Conservation (phyloP, 2,113 vertebrate species). For the Pollachius pollachius region DNA sequence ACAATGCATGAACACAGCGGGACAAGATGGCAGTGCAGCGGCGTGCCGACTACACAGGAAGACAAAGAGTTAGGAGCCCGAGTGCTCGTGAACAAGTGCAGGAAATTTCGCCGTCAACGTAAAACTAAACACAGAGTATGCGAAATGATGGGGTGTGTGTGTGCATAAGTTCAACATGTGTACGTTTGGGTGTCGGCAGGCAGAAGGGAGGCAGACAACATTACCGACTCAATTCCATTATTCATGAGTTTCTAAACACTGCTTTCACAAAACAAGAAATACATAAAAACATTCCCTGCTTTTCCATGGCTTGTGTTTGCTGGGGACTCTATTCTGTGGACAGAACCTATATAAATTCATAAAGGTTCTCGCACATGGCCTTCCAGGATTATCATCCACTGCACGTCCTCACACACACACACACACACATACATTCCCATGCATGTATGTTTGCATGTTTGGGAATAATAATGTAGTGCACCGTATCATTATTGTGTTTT, state of each 20-base stretch:
- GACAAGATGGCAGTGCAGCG: conserved; percentile 29
- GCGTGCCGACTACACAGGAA: conserved; percentile 39
- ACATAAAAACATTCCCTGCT: too few species aligned
- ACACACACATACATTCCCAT: not conserved
- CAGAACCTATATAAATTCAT: conserved; percentile 50
- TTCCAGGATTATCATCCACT: conserved; percentile 30
- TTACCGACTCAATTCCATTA: conserved; percentile 41
- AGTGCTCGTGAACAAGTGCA: too few species aligned
- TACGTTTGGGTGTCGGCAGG: not conserved
- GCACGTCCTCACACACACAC: not conserved
- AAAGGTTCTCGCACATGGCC: conserved; percentile 36
- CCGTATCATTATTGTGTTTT: not conserved
- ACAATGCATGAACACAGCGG: conserved; percentile 40
- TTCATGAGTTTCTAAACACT: conserved; percentile 50
- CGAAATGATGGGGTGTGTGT: conserved; percentile 10
- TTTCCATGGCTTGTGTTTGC: too few species aligned
- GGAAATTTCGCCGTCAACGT: too few species aligned
- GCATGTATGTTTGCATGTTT: conserved; percentile 3
- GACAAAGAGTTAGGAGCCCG: not conserved
- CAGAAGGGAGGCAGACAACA: conserved; percentile 1
- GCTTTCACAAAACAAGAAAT: conserved; percentile 22
- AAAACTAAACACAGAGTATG: not conserved
- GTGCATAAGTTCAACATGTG: conserved; percentile 10
- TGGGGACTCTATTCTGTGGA: not conserved
- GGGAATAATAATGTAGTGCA: not conserved